A percentile compares a stretch with the other conserved stretches of the same genome.
These are phyloP conservation scores for Dissostichus mawsoni DNA, from an alignment of 2,113 vertebrate genomes.

Conservation along the genomic window DNA sequence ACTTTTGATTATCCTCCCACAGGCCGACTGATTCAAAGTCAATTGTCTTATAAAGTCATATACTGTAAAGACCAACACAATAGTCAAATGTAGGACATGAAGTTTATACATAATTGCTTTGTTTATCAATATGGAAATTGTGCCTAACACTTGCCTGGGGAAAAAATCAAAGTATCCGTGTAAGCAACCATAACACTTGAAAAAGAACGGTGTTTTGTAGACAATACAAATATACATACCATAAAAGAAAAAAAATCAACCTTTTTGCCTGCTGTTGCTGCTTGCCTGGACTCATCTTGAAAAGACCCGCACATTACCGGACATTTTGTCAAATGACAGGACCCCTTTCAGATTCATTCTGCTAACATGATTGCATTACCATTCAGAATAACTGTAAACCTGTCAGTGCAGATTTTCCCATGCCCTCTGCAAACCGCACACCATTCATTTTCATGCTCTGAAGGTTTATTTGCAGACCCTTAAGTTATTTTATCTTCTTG, in stretches of 20 bases:
- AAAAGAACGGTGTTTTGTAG: neutral
- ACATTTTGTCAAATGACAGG: constrained; percentile 35
- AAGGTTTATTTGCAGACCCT: constrained; percentile 76
- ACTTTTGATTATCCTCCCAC: neutral
- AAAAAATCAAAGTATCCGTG: neutral
- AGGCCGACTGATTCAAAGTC: neutral
- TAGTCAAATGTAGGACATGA: neutral
- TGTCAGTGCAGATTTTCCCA: constrained; percentile 64
- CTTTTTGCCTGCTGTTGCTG: no score
- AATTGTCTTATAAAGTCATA: neutral
- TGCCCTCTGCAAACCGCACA: constrained; percentile 62
- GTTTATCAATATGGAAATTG: neutral
- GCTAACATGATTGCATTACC: constrained; percentile 84
- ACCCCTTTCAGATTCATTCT: constrained; percentile 76
- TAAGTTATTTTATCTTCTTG: constrained; percentile 60
- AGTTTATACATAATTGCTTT: neutral
- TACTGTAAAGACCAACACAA: neutral
- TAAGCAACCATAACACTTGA: no score
- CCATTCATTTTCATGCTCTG: constrained; percentile 42
- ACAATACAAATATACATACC: neutral
- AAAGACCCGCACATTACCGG: constrained; percentile 34
- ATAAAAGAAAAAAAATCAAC: neutral
- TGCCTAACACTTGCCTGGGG: neutral
- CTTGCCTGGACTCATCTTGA: neutral
- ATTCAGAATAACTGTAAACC: constrained; percentile 86